Percentiles rank a stretch among this genome's conserved stretches.
Conservation (phyloP, 1,140 invertebrate species). For the Holcopasites calliopsidis region DNA sequence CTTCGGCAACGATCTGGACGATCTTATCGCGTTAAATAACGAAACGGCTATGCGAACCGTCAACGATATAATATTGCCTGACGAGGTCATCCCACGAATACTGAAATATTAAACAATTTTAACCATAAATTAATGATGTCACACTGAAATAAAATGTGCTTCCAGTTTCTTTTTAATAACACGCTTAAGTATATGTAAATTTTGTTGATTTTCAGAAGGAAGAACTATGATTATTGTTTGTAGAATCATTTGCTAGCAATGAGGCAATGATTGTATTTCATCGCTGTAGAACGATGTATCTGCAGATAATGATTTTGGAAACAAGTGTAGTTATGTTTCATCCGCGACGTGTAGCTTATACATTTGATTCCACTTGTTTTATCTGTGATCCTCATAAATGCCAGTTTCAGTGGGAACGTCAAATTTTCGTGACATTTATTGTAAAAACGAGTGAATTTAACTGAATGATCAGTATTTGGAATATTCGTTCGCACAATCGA, state of each 20-base stretch:
- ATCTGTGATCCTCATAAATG: not conserved
- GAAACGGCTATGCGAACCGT: not conserved
- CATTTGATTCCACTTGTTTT: not conserved
- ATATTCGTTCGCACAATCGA: not conserved
- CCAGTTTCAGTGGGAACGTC: not conserved
- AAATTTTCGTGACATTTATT: not conserved
- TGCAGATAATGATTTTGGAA: not conserved
- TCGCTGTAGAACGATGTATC: not conserved
- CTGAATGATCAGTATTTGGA: not conserved
- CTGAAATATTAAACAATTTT: not conserved
- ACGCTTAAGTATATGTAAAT: too few species aligned
- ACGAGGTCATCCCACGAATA: too few species aligned
- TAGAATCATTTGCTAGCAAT: too few species aligned
- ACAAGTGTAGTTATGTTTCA: too few species aligned
- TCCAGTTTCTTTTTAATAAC: not conserved
- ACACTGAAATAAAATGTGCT: too few species aligned
- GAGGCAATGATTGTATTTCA: too few species aligned
- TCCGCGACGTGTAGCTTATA: too few species aligned
- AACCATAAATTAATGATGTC: too few species aligned
- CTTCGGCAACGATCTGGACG: not conserved
- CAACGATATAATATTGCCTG: not conserved
- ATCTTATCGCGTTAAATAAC: conserved; percentile 26
- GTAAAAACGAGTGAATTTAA: not conserved
- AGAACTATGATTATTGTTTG: too few species aligned
- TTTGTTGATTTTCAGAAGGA: too few species aligned